Conservation (phyloP, 2,797 vertebrate genomes). For the Pogonophryne albipinna region DNA sequence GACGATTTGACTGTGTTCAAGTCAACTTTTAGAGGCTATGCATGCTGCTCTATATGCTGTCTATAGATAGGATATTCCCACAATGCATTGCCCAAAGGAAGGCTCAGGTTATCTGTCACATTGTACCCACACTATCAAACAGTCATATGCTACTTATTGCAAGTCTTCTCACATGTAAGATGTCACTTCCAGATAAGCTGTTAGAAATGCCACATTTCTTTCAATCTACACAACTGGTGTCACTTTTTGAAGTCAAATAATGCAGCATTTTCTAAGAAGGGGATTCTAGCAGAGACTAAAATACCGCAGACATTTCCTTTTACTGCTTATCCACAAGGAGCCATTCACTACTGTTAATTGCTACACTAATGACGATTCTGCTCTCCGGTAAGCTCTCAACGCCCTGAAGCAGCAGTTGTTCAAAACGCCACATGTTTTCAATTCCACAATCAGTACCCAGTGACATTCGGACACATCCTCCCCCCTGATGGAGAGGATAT, state of each 20-base stretch:
- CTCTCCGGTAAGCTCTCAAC: conserved; percentile 26
- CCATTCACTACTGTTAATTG: conserved; percentile 28
- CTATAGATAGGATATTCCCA: no score
- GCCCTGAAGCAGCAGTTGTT: conserved; percentile 15
- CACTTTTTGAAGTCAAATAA: neutral
- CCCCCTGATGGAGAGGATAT: conserved; percentile 9
- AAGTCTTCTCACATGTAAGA: neutral
- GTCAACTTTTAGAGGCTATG: no score
- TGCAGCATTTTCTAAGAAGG: neutral
- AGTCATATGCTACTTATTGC: neutral
- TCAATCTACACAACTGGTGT: neutral
- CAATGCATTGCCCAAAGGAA: no score
- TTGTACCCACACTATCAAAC: neutral
- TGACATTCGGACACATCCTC: conserved; percentile 8
- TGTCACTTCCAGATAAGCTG: neutral
- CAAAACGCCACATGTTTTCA: conserved; percentile 1
- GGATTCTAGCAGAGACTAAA: neutral
- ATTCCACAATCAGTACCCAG: neutral
- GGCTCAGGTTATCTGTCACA: neutral
- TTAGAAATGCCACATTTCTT: neutral
- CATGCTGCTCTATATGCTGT: no score
- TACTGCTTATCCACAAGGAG: conserved; percentile 35
- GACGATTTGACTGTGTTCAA: no score
- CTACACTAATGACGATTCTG: conserved; percentile 32
- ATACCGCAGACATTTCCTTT: conserved; percentile 31